A percentile compares a stretch with the other conserved stretches of the same genome.
These are phyloP conservation scores for Drosophila nigricruria DNA, from an alignment of 2,888 invertebrate species.

Conservation along the genomic window DNA sequence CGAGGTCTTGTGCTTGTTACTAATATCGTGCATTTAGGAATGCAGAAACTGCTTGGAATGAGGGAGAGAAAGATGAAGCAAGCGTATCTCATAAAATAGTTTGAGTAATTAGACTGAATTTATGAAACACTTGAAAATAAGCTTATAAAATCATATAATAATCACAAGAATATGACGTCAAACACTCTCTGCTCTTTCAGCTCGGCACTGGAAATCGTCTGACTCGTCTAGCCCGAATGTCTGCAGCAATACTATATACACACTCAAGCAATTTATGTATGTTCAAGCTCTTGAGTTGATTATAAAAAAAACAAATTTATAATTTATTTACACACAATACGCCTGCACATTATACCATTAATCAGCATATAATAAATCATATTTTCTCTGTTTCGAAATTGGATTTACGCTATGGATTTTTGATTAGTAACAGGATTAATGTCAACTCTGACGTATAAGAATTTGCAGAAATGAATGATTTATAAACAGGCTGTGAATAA, in stretches of 20 bases:
- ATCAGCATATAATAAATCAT: constrained; percentile 17
- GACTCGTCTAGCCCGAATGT: not conserved
- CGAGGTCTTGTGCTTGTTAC: not conserved
- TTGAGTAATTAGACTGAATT: not conserved
- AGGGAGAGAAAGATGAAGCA: no score
- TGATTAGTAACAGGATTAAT: not conserved
- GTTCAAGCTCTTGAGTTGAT: constrained; percentile 17
- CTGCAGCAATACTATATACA: constrained; percentile 2
- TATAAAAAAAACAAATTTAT: constrained; percentile 1
- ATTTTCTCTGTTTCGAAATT: not conserved
- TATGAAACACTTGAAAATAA: no score
- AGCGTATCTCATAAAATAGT: not conserved
- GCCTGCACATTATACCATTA: not conserved
- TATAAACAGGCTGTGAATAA: not conserved
- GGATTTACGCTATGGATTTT: not conserved
- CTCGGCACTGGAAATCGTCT: not conserved
- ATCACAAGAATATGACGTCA: not conserved
- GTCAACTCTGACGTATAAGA: not conserved
- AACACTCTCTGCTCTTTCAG: not conserved
- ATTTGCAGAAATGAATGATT: not conserved
- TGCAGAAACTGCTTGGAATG: not conserved
- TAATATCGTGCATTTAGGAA: not conserved
- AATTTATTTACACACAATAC: not conserved
- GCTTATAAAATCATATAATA: not conserved
- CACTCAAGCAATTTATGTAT: not conserved